Evolutionary conservation across 2,797 vertebrate genomes (phyloP), one percentile per base, ranked within the genome.

Genomic region (Ctenopoma kingsleyae): DNA sequence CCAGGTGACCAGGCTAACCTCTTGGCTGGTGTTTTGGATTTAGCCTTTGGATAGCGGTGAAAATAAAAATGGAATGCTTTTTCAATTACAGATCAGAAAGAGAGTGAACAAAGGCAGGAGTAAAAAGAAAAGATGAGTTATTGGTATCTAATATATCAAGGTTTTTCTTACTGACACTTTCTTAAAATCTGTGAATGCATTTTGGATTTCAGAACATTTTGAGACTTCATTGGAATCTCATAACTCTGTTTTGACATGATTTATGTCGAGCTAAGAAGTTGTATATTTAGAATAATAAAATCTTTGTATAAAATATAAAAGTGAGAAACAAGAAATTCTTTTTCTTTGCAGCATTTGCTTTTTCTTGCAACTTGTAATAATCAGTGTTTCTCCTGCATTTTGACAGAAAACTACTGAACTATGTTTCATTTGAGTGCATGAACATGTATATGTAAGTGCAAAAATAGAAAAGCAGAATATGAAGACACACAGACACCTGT

Each of bases 71-170:
- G 82, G 74, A 89, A 89, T 90, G 83, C 83, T 90, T 93, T 92
- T 91, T 92, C 89, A 92, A 91, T 92, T 90, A 91, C 87, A 89
- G 83, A 92, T 89, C 88, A 90, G 84, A 91, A 87, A 81, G 76
- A 58, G 32, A 82, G 73, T n/a, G 87, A 89, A 89, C 84, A 92
- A 87, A 90, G 75, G 81, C 81, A 55, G 60, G 64, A 79, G 58
- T 57, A 82, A 83, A n/a, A 86, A 76, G 71, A 81, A 81, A 81
- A 83, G 71, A 81, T 64, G 81, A 89, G 84, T 83, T 90, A 86
- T 81, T 84, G 74, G 55, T 67, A 86, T 88, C 74, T 80, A 76
- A 80, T 65, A 77, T 75, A 84, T 87, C 68, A 78, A 78, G 71
- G 65, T 57, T 85, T 82, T 65, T 74, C 46, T 61, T 35, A 65